Evolutionary conservation across 2,888 invertebrate genomes (phyloP).

Genomic region (Polia nebulosa): DNA sequence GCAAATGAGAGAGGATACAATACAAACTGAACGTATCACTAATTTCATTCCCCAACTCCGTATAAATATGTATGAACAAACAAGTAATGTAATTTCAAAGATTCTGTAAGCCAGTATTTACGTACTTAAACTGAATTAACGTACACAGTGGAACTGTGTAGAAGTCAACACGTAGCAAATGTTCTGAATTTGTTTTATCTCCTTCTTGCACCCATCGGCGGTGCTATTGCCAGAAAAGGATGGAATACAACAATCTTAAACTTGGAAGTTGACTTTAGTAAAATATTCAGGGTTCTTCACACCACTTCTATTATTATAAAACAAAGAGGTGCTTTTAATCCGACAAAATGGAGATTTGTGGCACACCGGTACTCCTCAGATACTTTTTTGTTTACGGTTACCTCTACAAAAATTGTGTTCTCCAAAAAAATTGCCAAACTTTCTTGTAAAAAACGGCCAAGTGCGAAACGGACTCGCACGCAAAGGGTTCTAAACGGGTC

Average conservation of each 20-base stretch:
- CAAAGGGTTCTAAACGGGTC: too few relatives aligned
- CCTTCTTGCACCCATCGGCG: conserved; percentile 36
- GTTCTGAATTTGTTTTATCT: conserved; percentile 43
- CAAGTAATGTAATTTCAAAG: conserved; percentile 63
- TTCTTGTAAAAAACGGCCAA: conserved; percentile 12
- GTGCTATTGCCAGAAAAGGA: conserved; percentile 36
- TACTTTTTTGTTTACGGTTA: conserved; percentile 25
- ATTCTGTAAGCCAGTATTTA: conserved; percentile 62
- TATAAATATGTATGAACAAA: conserved; percentile 62
- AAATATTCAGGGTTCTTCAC: conserved; percentile 76
- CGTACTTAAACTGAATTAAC: conserved; percentile 63
- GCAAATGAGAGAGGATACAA: conserved; percentile 42
- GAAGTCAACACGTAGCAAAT: conserved; percentile 59
- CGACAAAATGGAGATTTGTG: conserved; percentile 85
- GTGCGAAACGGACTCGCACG: too few relatives aligned
- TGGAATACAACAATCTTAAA: conserved; percentile 57
- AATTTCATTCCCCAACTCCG: conserved; percentile 56
- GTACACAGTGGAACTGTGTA: conserved; percentile 51
- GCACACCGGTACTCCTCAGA: conserved; percentile 62
- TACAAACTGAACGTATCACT: conserved; percentile 52
- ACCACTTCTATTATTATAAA: conserved; percentile 79
- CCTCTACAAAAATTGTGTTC: conserved; percentile 12
- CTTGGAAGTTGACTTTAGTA: conserved; percentile 71
- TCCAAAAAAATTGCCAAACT: conserved; percentile 4
- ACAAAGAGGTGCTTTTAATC: conserved; percentile 83